Base-by-base conservation (phyloP, 2,113 vertebrate genomes). In the Sterna hirundo region DNA sequence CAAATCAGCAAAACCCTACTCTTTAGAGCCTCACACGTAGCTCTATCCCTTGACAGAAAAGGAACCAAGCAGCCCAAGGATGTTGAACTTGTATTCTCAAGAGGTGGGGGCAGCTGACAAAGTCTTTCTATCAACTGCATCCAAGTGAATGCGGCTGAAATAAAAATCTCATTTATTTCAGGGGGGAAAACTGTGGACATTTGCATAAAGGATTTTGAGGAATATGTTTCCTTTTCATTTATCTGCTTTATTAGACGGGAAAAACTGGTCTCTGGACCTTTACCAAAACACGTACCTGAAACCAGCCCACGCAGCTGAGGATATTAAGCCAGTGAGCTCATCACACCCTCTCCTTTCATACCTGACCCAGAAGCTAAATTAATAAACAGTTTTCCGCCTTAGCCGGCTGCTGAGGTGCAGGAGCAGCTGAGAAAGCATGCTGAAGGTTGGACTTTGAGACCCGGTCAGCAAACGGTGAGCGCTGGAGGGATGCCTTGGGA, bases 241-340 rank as follows among this genome's bases (percentile, higher is more conserved):
- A 42, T 74, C 86, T 85, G 68, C 26, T 92, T 90, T 78, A 80
- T 75, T 77, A 93, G 68, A 70, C 18, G 44, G 85, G 64, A 81
- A 87, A 70, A 94, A 69, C 36, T 83, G 55, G 17, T 92, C 64
- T 83, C 46, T 83, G 72, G 70, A 72, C 66, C 75, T 94, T 75
- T 71, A 84, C n/a, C 52, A 69, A 88, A 87, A 51, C 74, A 74
- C 3, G 4, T 79, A 57, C 32, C 74, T 85, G 58, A 66, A 84
- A 86, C 7, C 80, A 91, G 40, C 40, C 86, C 68, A 83, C n/a
- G 71, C 68, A 83, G 77, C 32, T 95, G 58, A 81, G 74, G n/a
- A 26, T 51, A 83, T 81, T 70, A 83, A 71, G 36, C 32, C 80
- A 47, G 51, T 54, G 84, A 87, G 51, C 65, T 91, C 60, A 47